phyloP scores from a whole-genome alignment of 1,140 invertebrate genomes.

The Tetragonula clypearis region DNA sequence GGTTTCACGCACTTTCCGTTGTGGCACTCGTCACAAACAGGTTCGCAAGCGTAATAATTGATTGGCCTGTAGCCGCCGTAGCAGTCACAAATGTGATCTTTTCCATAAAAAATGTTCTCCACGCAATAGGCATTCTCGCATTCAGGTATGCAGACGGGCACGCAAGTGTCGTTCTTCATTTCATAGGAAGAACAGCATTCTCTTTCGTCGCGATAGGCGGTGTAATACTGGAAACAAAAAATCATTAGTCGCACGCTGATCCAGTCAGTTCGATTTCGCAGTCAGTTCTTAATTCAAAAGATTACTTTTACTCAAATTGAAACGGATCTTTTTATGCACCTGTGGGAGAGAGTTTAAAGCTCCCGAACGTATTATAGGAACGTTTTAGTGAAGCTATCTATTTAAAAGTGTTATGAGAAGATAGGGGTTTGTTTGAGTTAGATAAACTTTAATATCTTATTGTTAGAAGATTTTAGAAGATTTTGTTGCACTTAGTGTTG shows the following conservation, averaged over 20 bases:
- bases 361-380: too few relatives aligned
- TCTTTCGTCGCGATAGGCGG: slow-evolving; percentile 37
- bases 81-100: slow-evolving; percentile 47
- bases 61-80: fast-evolving
- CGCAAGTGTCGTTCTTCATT: slow-evolving; percentile 74
- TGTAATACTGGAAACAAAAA: slow-evolving; percentile 43
- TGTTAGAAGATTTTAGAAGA: too few relatives aligned
- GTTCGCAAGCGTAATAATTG: slow-evolving; percentile 77
- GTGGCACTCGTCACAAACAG: slow-evolving; percentile 80
- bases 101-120: slow-evolving; percentile 82
- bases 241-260: neutral
- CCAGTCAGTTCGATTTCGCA: neutral
- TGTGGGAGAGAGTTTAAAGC: too few relatives aligned
- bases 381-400: too few relatives aligned
- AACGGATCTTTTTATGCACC: too few relatives aligned
- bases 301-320: too few relatives aligned
- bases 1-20: slow-evolving; percentile 64
- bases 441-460: too few relatives aligned
- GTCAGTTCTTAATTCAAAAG: too few relatives aligned
- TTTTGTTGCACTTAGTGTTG: too few relatives aligned
- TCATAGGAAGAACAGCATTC: slow-evolving; percentile 85
- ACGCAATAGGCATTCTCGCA: slow-evolving; percentile 84
- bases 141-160: slow-evolving; percentile 83
- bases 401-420: too few relatives aligned
- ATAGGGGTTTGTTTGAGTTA: too few relatives aligned